phyloP scores from a whole-genome alignment of 2,113 vertebrate species.

The Podilymbus podiceps region DNA sequence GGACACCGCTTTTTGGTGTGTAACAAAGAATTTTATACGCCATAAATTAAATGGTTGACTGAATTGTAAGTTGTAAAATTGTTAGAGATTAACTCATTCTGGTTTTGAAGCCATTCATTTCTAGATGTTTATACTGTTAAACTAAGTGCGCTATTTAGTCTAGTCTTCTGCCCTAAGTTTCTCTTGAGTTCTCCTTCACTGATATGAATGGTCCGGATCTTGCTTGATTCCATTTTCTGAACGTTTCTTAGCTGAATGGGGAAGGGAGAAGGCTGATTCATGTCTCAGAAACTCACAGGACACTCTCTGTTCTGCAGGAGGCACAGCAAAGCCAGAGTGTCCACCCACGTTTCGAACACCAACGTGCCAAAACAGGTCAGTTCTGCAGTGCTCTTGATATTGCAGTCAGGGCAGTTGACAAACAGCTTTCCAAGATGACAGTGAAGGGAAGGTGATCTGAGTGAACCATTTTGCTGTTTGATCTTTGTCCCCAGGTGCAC shows the following conservation, averaged over 20 bases:
- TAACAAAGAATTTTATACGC: background rate
- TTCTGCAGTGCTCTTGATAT: background rate
- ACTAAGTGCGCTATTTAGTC: background rate
- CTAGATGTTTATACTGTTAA: background rate
- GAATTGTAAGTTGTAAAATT: background rate
- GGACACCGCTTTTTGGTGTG: background rate
- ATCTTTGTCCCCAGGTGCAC: no score
- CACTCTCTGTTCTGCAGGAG: conserved; percentile 80
- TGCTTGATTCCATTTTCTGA: background rate
- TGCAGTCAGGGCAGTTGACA: background rate
- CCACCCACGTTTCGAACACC: conserved; percentile 72
- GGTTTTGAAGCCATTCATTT: background rate
- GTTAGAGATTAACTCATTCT: background rate
- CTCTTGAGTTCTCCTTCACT: background rate
- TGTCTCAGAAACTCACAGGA: conserved; percentile 11
- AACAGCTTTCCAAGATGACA: fast-evolving
- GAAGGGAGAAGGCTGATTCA: background rate
- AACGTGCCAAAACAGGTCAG: conserved; percentile 90
- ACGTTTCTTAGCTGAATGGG: background rate
- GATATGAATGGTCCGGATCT: background rate
- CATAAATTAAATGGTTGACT: background rate
- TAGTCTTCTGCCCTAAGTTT: background rate
- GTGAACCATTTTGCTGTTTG: background rate
- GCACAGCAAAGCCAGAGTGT: conserved; percentile 85
- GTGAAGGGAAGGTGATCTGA: background rate